Percentiles rank a stretch among this genome's conserved stretches.
Conservation (phyloP, 2,888 invertebrate species). For the Aphrophora alni region DNA sequence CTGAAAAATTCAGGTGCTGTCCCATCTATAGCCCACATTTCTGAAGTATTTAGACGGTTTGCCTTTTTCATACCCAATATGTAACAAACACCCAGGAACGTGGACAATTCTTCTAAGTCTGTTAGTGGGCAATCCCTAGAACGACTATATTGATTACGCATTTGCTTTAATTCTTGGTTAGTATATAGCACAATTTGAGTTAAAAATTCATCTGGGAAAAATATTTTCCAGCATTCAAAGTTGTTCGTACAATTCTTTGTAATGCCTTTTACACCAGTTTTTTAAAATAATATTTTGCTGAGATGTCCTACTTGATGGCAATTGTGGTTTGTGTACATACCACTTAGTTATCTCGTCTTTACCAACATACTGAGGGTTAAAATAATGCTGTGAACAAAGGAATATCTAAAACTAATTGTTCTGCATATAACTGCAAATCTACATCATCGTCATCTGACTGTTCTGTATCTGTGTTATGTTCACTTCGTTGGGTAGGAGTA, state of each 20-base stretch:
- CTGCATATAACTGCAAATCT: no score
- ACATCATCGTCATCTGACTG: no score
- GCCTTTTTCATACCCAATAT: conserved; percentile 40
- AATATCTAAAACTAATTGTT: no score
- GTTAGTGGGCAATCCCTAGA: conserved; percentile 36
- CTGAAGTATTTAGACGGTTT: conserved; percentile 38
- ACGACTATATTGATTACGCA: background rate
- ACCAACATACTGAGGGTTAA: no score
- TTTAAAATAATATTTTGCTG: conserved; percentile 19
- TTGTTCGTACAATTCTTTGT: conserved; percentile 45
- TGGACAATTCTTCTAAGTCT: no score
- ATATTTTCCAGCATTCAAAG: conserved; percentile 44
- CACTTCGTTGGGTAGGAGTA: no score
- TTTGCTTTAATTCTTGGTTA: conserved; percentile 41
- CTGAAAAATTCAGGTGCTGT: background rate
- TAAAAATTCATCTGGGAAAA: conserved; percentile 45
- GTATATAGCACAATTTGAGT: conserved; percentile 44
- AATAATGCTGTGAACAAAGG: no score
- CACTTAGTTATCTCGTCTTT: background rate
- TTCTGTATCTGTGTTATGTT: no score
- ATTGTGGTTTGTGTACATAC: background rate
- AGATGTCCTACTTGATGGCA: background rate
- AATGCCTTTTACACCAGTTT: conserved; percentile 34
- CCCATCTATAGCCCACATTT: no score
- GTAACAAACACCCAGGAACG: conserved; percentile 46